A percentile compares a stretch with the other conserved stretches of the same genome.
phyloP scores from a whole-genome alignment of 2,888 invertebrate species.

The Rhogogaster chlorosoma region DNA sequence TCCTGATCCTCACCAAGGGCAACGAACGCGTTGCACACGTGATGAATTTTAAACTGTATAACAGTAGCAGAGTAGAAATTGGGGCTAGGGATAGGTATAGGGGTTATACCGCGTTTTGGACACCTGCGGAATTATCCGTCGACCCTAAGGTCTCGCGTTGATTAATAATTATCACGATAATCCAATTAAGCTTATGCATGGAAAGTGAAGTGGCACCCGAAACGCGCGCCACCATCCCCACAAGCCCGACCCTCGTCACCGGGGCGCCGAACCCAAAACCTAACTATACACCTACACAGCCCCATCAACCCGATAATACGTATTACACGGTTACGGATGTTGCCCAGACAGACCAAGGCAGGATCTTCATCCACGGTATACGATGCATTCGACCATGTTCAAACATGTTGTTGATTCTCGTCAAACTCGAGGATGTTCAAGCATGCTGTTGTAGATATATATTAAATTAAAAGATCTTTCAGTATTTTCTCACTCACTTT shows the following conservation, averaged over 20 bases:
- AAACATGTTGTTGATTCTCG: not conserved
- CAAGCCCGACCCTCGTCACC: conserved; percentile 34
- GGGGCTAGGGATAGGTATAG: not conserved
- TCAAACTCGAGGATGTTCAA: not conserved
- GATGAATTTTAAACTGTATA: not conserved
- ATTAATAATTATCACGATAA: conserved; percentile 48
- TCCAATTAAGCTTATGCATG: conserved; percentile 50
- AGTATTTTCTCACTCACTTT: not conserved
- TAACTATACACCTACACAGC: conserved; percentile 28
- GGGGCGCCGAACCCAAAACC: conserved; percentile 42
- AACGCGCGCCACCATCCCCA: not conserved
- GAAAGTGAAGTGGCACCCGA: conserved; percentile 47
- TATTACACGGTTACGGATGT: conserved; percentile 12
- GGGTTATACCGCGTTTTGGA: not conserved
- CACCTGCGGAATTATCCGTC: conserved; percentile 23
- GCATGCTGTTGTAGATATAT: not conserved
- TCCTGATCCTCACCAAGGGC: not conserved
- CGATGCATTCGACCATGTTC: not conserved
- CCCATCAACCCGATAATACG: not conserved
- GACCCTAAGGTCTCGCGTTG: conserved; percentile 35
- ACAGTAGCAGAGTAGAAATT: not conserved
- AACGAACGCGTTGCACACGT: not conserved
- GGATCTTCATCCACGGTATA: not conserved
- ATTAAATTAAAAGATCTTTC: not conserved
- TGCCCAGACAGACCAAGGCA: not conserved